Base-by-base conservation (phyloP, 23 tunicate genomes). In the Ascidia mentula region DNA sequence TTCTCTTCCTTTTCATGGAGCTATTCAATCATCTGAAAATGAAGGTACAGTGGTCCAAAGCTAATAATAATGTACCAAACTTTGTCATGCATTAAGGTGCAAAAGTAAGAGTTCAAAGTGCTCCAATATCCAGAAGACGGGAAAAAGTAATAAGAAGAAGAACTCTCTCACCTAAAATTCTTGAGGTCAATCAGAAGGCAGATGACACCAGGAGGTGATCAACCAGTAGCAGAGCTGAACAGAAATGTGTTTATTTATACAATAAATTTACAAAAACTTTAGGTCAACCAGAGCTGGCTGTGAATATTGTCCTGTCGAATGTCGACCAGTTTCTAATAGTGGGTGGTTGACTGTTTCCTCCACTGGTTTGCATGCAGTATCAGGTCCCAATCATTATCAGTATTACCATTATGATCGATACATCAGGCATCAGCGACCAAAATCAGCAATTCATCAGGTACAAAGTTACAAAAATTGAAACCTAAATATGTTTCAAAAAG, bases 281-380 rank as follows among this genome's bases (percentile, higher is more conserved):
- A 82, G 86, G 31, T 60, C 59, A 6, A 34, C 75, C 6, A 59
- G 75, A 37, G 31, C 59, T 31, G 88, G 88, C 5, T 84, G 88
- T 76, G 79, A 60, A 45, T 38, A 61, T 65, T 84, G 88, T 77
- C 88, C 88, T 46, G 88, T 84, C 37, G 88, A 84, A 34, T 84
- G 88, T 46, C 88, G 88, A 0, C 88, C 81, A 40, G 45, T 84
- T 17, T 38, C 71, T 33, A 75, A 34, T 33, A 84, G 88, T 30
- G 33, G 75, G 17, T 75, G 32, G 30, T 33, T 35, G 28, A 75
- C 70, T 4, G 59, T 31, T 12, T 85, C 89, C 40, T 77, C 89
- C 17, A 78, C 82, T 31, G 82, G 89, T 18, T 61, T 85, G 32
- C 82, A 69, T 34, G 82, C 82, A 36, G 42, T 75, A 18, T 18